Evolutionary conservation across 2,113 vertebrate species (phyloP).

Genomic region (Leptobrachium ailaonicum): DNA sequence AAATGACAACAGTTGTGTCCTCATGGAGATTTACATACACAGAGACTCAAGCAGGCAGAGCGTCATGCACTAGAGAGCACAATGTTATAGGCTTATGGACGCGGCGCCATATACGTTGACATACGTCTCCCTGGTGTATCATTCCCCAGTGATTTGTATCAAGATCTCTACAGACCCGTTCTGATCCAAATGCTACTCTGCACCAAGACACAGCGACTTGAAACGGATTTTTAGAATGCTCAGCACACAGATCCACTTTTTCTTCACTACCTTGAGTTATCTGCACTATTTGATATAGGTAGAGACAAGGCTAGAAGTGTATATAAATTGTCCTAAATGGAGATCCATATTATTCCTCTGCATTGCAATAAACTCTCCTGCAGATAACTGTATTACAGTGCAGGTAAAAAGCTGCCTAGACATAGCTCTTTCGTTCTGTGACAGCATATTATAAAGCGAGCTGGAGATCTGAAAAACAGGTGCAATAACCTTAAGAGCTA

Average conservation of each 20-base stretch:
- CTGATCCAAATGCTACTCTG: background rate
- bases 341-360: background rate
- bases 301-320: too few species aligned
- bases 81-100: too few species aligned
- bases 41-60: too few species aligned
- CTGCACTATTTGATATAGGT: background rate
- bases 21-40: too few species aligned
- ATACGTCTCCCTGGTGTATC: too few species aligned
- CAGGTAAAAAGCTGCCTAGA: background rate
- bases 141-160: too few species aligned
- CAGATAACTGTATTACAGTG: background rate
- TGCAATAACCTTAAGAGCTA: slow-evolving; percentile 1
- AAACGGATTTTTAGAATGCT: background rate
- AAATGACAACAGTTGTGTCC: too few species aligned
- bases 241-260: background rate
- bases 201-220: background rate
- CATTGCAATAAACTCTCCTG: background rate
- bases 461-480: background rate
- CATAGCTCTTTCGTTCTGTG: background rate
- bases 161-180: background rate
- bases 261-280: background rate
- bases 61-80: too few species aligned
- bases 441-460: background rate
- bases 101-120: too few species aligned
- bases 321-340: background rate